Base-by-base conservation (phyloP, 2,797 vertebrate species). In the Clarias pachynema region DNA sequence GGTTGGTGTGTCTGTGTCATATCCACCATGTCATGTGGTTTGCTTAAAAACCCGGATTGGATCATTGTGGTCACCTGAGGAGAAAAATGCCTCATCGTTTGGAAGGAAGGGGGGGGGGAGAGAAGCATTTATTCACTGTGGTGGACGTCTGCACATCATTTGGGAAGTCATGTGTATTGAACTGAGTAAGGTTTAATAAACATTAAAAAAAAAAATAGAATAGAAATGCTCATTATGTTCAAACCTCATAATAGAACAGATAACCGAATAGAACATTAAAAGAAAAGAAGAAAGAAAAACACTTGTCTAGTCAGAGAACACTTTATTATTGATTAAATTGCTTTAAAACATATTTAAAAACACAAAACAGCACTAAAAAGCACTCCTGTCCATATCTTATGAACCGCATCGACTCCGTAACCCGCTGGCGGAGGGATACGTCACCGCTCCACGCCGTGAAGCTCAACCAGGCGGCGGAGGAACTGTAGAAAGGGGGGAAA, bases 11-110 rank as follows among this genome's bases (percentile, higher is more conserved):
- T 0, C 14, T 12, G 6, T 31, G 15, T 63, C 40, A 62, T 40
- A 16, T 75, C 66, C 83, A 65, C 72, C 83, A 60, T 90, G 94
- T 95, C 95, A 96, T 95, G 94, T 95, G 95, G 95, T 93, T 88
- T 88, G 91, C 73, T 83, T 44, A 92, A 96, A 95, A 95, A 94
- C 94, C 93, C 93, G 95, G 91, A 94, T 94, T 95, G 95, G 95
- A 95, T 94, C 94, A 34, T 83, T 0, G 81, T 2, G 92, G 94
- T 96, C 95, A 96, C 92, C 94, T 95, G 94, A 92, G 92, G 89
- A 84, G 20, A 80, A 24, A 86, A 63, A 79, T n/a, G 75, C 62
- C 85, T 87, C 88, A 75, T 83, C 86, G 73, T 24, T 34, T 37
- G 9, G 1, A 3, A 10, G 0, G 0, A 15, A 20, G 37, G 6